Percentiles rank a stretch among this genome's conserved stretches.
phyloP scores from a whole-genome alignment of 1,140 invertebrate genomes.

The Achatina immaculata region DNA sequence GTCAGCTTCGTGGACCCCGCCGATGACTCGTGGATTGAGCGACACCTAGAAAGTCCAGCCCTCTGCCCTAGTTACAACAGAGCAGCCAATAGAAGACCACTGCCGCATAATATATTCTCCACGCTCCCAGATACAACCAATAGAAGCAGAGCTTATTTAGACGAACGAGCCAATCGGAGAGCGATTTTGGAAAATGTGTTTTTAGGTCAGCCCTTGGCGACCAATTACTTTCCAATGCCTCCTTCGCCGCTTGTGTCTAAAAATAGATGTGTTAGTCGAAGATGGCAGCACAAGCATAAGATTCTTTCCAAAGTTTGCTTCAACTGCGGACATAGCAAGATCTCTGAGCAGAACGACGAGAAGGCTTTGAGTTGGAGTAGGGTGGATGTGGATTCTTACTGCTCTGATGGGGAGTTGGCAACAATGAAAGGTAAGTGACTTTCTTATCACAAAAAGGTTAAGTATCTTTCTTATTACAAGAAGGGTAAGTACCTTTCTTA shows the following conservation, averaged over 20 bases:
- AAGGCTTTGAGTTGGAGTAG: not conserved
- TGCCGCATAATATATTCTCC: conserved; percentile 26
- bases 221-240: not conserved
- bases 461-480: no score
- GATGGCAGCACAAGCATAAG: not conserved
- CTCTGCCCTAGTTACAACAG: conserved; percentile 18
- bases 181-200: conserved; percentile 32
- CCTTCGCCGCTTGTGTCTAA: not conserved
- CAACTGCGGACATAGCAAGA: conserved; percentile 16
- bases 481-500: no score
- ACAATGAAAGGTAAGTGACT: not conserved
- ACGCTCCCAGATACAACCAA: conserved; percentile 31
- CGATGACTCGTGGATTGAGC: conserved; percentile 31
- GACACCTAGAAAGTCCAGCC: not conserved
- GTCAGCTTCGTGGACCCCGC: conserved; percentile 33
- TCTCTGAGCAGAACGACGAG: not conserved
- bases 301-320: conserved; percentile 31
- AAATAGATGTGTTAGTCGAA: not conserved
- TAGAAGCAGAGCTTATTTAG: not conserved
- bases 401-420: conserved; percentile 12
- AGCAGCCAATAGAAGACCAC: conserved; percentile 31
- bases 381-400: conserved; percentile 18
- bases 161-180: not conserved
- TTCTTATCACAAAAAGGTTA: no score
- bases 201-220: conserved; percentile 17